These are phyloP conservation scores for Hyperoodon ampullatus DNA, from an alignment of 2,113 vertebrate genomes.

Conservation along the genomic window DNA sequence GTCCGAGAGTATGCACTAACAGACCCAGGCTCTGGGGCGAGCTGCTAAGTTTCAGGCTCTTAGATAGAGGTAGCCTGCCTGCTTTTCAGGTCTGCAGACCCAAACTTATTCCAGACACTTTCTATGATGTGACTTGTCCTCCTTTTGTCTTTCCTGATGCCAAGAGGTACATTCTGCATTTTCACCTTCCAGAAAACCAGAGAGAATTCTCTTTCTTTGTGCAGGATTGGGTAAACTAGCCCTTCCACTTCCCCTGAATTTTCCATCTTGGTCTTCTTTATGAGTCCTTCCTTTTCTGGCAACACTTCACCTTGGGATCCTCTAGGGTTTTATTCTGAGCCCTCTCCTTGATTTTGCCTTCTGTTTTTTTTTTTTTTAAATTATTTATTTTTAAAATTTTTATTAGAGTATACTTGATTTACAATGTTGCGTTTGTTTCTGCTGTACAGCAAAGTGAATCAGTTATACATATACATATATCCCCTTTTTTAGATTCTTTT, in stretches of 20 bases:
- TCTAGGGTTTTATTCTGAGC: no score
- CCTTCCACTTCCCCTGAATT: neutral
- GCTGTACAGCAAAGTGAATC: no score
- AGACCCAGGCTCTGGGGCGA: neutral
- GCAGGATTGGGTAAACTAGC: neutral
- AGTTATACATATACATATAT: no score
- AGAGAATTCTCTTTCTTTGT: neutral
- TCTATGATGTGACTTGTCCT: neutral
- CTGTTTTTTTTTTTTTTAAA: no score
- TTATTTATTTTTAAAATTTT: no score
- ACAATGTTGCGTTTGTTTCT: no score
- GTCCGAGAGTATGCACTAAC: no score
- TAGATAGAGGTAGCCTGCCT: neutral
- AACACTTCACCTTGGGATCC: neutral
- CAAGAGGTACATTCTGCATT: neutral
- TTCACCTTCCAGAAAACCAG: neutral
- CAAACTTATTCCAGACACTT: neutral
- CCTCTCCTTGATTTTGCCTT: neutral
- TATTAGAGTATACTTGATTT: no score
- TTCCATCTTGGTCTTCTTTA: neutral
- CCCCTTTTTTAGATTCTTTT: no score
- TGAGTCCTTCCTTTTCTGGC: neutral
- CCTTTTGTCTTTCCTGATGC: neutral
- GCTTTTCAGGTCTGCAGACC: neutral
- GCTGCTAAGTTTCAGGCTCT: neutral